phyloP scores from a whole-genome alignment of 2,113 vertebrate species.

The Muntiacus muntjak region DNA sequence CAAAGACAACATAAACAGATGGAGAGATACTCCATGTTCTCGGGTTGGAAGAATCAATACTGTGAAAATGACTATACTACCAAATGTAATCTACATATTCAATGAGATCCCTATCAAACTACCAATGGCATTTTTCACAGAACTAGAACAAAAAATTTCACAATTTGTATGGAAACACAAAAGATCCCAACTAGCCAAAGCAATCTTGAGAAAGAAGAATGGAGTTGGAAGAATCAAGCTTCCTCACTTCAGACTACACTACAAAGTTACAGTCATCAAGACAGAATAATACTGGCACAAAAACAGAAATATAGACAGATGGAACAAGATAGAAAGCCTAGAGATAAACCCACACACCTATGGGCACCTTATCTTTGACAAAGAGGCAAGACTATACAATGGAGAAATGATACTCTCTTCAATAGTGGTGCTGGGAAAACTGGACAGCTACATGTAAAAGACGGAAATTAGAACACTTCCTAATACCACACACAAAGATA shows the following conservation, averaged over 20 bases:
- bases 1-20: background rate
- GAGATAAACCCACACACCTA: background rate
- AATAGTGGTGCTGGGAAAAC: background rate
- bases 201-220: background rate
- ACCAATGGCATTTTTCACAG: background rate
- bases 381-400: background rate
- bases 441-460: background rate
- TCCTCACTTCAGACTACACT: background rate
- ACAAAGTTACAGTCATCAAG: background rate
- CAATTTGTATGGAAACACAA: background rate
- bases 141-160: background rate
- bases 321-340: background rate
- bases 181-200: background rate
- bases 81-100: background rate
- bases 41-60: background rate
- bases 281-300: background rate
- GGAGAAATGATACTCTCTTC: background rate
- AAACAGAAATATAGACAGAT: background rate
- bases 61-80: background rate
- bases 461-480: background rate
- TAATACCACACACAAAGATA: background rate
- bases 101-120: background rate
- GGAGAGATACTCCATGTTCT: background rate
- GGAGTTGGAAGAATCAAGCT: background rate
- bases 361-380: background rate